Evolutionary conservation across 2,888 invertebrate species (phyloP).

Genomic region (Meteorus cinctellus): DNA sequence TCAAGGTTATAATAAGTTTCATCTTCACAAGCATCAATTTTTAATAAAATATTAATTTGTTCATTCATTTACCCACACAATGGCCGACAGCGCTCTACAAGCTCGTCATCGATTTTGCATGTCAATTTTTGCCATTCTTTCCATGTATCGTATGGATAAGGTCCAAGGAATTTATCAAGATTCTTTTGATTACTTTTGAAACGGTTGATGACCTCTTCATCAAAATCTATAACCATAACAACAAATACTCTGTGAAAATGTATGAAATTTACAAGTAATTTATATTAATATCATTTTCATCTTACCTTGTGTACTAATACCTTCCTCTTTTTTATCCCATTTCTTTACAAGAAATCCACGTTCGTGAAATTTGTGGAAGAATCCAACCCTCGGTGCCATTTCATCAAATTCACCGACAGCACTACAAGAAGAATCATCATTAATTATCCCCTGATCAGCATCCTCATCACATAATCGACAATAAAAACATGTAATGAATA

Average conservation of each 20-base stretch:
- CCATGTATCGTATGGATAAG: slow-evolving; percentile 93
- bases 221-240: slow-evolving; percentile 72
- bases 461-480: too few species aligned
- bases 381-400: slow-evolving; percentile 82
- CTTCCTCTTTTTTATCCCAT: slow-evolving; percentile 89
- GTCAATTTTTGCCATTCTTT: slow-evolving; percentile 89
- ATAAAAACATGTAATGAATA: too few species aligned
- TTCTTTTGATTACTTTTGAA: slow-evolving; percentile 82
- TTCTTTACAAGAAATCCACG: slow-evolving; percentile 89
- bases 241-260: slow-evolving; percentile 25
- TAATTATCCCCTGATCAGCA: background rate
- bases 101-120: slow-evolving; percentile 71
- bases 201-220: slow-evolving; percentile 79
- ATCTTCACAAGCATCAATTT: background rate
- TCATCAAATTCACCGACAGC: slow-evolving; percentile 75
- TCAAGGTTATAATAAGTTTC: background rate
- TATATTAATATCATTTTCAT: too few species aligned
- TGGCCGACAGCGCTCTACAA: slow-evolving; percentile 81
- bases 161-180: slow-evolving; percentile 87
- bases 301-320: slow-evolving; percentile 77
- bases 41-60: background rate
- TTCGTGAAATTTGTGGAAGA: slow-evolving; percentile 88
- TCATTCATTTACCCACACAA: slow-evolving; percentile 76
- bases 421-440: slow-evolving; percentile 65
- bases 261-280: too few species aligned